Conservation (phyloP, 2,888 invertebrate species). For the Eupithecia centaureata region DNA sequence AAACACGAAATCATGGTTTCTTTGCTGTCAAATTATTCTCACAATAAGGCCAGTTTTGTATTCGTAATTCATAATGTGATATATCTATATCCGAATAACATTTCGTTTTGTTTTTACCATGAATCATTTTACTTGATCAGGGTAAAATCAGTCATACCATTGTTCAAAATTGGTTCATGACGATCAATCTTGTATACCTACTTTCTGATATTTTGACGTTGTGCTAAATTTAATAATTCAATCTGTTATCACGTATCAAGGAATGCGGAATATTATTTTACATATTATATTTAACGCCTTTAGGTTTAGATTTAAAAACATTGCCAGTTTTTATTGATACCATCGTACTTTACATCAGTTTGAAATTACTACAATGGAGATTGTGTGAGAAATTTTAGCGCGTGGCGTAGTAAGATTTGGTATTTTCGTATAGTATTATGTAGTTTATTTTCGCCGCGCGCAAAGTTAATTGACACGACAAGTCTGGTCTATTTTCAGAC, state of each 20-base stretch:
- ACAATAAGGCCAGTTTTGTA: not conserved
- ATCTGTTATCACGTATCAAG: slow-evolving; percentile 2
- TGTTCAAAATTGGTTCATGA: not conserved
- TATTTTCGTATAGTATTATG: not conserved
- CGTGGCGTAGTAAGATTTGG: not conserved
- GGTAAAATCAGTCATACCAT: slow-evolving; percentile 59
- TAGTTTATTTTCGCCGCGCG: not conserved
- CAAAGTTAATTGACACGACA: not conserved
- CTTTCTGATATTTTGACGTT: not conserved
- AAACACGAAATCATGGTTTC: not conserved
- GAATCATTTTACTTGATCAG: slow-evolving; percentile 48
- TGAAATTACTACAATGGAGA: not conserved
- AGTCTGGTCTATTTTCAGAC: not conserved
- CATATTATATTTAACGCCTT: slow-evolving; percentile 64
- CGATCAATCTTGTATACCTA: not conserved
- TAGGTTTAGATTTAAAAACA: slow-evolving; percentile 64
- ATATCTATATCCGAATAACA: not conserved
- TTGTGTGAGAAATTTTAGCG: not conserved
- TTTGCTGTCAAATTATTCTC: not conserved
- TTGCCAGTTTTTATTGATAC: slow-evolving; percentile 57
- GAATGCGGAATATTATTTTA: slow-evolving; percentile 45
- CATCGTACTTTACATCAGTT: not conserved
- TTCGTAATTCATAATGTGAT: not conserved
- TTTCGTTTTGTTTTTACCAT: slow-evolving; percentile 4
- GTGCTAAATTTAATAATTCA: not conserved